Conservation (phyloP, 2,797 vertebrate species). For the Amazona finschi region DNA sequence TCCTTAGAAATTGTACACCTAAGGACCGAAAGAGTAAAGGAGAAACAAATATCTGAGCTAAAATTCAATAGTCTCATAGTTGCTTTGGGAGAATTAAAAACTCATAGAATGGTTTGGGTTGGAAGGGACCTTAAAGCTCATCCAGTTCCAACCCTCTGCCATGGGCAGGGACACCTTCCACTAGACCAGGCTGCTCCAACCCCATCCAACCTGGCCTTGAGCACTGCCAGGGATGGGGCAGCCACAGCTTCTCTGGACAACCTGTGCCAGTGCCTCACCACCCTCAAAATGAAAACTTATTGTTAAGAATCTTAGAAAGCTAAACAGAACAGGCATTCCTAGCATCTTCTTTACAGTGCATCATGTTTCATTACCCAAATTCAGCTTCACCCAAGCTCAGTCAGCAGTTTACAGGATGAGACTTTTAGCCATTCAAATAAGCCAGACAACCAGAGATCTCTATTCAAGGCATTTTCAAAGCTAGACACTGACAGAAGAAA, state of each 20-base stretch:
- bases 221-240: background rate
- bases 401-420: background rate
- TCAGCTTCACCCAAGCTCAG: background rate
- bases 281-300: background rate
- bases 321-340: background rate
- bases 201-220: background rate
- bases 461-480: background rate
- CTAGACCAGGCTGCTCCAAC: background rate
- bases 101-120: background rate
- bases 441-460: background rate
- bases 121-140: background rate
- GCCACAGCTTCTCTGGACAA: background rate
- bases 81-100: background rate
- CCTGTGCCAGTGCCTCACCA: background rate
- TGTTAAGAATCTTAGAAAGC: background rate
- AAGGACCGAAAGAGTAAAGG: background rate
- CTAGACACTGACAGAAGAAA: background rate
- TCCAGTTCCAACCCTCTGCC: background rate
- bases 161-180: background rate
- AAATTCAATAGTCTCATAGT: background rate
- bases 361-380: conserved; percentile 7
- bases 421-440: background rate
- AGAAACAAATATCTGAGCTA: conserved; percentile 1
- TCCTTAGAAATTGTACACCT: background rate
- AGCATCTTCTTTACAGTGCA: background rate